phyloP scores from a whole-genome alignment of 2,113 vertebrate species.

The Lathamus discolor region DNA sequence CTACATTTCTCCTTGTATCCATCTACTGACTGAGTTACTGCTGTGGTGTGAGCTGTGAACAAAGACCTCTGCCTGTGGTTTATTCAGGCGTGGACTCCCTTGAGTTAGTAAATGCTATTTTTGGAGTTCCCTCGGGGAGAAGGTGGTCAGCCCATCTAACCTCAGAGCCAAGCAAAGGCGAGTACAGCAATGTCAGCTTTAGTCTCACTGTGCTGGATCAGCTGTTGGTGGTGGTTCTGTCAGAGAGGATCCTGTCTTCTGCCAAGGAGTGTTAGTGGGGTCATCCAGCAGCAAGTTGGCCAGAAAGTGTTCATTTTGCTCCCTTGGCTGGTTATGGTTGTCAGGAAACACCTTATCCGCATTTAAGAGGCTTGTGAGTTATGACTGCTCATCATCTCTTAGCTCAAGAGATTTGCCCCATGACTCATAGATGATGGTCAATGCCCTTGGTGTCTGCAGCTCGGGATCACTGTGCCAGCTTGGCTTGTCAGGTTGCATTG shows the following conservation, averaged over 20 bases:
- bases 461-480: neutral
- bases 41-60: neutral
- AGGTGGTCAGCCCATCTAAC: neutral
- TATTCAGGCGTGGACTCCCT: neutral
- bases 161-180: neutral
- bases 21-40: rapidly evolving
- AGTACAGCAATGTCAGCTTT: neutral
- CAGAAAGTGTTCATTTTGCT: neutral
- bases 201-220: neutral
- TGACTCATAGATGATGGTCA: neutral
- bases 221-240: neutral
- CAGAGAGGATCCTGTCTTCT: neutral
- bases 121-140: neutral
- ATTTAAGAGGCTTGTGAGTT: neutral
- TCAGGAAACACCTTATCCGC: neutral
- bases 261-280: neutral
- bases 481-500: neutral
- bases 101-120: neutral
- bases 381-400: neutral
- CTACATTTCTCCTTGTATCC: neutral
- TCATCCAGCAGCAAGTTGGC: neutral
- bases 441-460: neutral
- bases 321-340: neutral
- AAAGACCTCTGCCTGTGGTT: neutral
- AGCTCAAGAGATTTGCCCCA: neutral